Percentiles rank a stretch among this genome's conserved stretches.
phyloP scores from a whole-genome alignment of 1,140 invertebrate genomes.

The Forficula auricularia region DNA sequence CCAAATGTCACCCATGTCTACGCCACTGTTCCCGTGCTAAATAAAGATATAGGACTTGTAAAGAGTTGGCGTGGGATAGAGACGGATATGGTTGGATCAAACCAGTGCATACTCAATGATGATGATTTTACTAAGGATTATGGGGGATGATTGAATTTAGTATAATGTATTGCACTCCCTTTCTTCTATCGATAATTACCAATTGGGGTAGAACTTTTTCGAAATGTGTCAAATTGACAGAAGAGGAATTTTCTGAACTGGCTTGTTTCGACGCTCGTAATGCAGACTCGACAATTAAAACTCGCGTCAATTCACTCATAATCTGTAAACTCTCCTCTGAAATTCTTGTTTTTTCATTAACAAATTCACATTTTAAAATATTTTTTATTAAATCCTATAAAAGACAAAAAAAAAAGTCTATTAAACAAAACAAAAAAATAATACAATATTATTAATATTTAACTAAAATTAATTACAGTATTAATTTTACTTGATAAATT shows the following conservation, averaged over 20 bases:
- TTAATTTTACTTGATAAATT: too few species aligned
- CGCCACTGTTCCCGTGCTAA: too few species aligned
- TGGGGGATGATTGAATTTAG: too few species aligned
- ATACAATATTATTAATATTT: too few species aligned
- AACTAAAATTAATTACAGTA: too few species aligned
- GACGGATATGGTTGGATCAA: too few species aligned
- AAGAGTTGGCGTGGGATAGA: too few species aligned
- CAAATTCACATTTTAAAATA: conserved; percentile 20
- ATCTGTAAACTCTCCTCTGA: conserved; percentile 21
- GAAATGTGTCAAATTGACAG: conserved; percentile 26
- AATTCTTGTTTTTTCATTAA: conserved; percentile 23
- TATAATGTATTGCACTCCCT: background rate
- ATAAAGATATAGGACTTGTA: too few species aligned
- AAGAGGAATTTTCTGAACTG: conserved; percentile 23
- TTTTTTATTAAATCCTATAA: conserved; percentile 23
- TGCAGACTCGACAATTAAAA: conserved; percentile 29
- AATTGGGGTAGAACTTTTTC: conserved; percentile 29
- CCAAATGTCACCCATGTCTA: too few species aligned
- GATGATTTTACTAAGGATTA: too few species aligned
- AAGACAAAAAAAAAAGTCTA: background rate
- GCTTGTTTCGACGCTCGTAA: conserved; percentile 29
- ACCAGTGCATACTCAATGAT: too few species aligned
- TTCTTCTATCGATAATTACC: conserved; percentile 16
- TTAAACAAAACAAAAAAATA: too few species aligned
- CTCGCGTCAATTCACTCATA: conserved; percentile 28